Percentiles rank a stretch among this genome's conserved stretches.
Evolutionary conservation across 1,140 invertebrate genomes (phyloP).

Genomic region (Zelostemma sp.): DNA sequence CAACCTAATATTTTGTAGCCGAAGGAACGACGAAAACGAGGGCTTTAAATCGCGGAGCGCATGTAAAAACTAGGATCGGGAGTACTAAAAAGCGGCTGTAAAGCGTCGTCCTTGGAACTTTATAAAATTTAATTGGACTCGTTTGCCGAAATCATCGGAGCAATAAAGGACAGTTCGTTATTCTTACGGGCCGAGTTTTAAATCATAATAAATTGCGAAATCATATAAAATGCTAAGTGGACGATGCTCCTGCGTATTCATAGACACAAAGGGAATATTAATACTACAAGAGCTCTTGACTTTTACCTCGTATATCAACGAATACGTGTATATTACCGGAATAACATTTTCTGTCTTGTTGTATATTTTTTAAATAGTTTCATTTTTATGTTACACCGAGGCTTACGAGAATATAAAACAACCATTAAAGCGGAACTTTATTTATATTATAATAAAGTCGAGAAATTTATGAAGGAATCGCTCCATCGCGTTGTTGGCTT

Average conservation of each 20-base stretch:
- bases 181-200: not conserved
- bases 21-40: not conserved
- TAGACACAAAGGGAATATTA: slow-evolving; percentile 8
- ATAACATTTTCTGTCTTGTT: too few species aligned
- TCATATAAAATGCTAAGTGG: not conserved
- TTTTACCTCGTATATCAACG: too few species aligned
- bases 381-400: too few species aligned
- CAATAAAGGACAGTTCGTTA: slow-evolving; percentile 5
- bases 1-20: slow-evolving; percentile 5
- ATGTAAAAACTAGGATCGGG: not conserved
- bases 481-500: too few species aligned
- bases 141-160: not conserved
- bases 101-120: slow-evolving; percentile 18
- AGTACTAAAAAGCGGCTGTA: slow-evolving; percentile 9
- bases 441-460: too few species aligned
- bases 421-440: too few species aligned
- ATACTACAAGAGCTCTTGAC: slow-evolving; percentile 15
- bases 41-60: not conserved
- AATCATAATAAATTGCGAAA: not conserved
- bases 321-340: too few species aligned
- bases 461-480: too few species aligned
- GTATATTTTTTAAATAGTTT: too few species aligned
- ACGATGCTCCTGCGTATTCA: slow-evolving; percentile 8
- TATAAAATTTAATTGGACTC: slow-evolving; percentile 25
- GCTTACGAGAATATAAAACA: too few species aligned